phyloP scores from a whole-genome alignment of 1,140 invertebrate species.

The Zelostemma sp. region DNA sequence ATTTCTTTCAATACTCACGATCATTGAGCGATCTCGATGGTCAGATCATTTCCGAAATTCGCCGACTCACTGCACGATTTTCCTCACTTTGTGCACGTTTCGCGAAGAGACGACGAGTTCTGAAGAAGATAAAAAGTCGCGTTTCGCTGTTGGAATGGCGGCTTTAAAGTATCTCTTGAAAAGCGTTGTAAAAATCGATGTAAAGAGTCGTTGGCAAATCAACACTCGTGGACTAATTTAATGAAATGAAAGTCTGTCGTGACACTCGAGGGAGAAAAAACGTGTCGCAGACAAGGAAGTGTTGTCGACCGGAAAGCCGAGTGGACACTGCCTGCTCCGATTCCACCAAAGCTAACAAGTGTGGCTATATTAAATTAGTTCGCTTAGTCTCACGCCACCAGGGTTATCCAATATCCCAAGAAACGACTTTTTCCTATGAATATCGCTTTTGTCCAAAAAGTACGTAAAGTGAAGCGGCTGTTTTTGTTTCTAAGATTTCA shows the following conservation, averaged over 20 bases:
- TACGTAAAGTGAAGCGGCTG: too few species aligned
- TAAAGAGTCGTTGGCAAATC: constrained; percentile 8
- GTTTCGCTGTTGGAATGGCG: too few species aligned
- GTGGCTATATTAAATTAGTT: constrained; percentile 61
- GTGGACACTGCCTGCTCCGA: constrained; percentile 61
- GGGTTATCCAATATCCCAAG: constrained; percentile 45
- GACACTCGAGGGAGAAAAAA: constrained; percentile 2
- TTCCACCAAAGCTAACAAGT: constrained; percentile 50
- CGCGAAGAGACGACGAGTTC: constrained; percentile 27
- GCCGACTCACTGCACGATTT: neutral
- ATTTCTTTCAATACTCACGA: constrained; percentile 10
- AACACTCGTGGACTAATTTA: constrained; percentile 2
- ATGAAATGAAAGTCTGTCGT: constrained; percentile 13
- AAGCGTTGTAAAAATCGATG: constrained; percentile 7
- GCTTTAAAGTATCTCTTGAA: neutral
- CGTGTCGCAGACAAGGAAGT: constrained; percentile 30
- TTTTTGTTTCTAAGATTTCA: too few species aligned
- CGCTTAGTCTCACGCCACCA: constrained; percentile 31
- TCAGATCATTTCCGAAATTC: constrained; percentile 4
- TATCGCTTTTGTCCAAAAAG: too few species aligned
- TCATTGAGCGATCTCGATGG: constrained; percentile 6
- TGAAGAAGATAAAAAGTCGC: too few species aligned
- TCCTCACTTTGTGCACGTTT: constrained; percentile 13
- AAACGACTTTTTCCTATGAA: constrained; percentile 19
- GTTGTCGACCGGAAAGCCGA: constrained; percentile 59